Evolutionary conservation across 2,113 vertebrate species (phyloP).

Genomic region (Castor canadensis): DNA sequence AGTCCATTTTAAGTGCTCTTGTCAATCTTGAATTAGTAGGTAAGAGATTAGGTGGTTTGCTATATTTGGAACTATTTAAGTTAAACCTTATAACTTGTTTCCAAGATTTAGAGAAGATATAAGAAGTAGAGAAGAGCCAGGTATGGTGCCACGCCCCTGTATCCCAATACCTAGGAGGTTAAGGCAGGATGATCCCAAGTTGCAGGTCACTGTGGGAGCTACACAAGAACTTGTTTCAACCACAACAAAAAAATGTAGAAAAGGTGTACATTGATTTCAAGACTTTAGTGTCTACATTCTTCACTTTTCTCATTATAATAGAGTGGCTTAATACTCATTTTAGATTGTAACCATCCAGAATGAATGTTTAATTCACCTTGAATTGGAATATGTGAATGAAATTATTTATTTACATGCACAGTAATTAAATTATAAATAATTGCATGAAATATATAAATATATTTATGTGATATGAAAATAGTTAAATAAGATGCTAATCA

Average conservation of each 20-base stretch:
- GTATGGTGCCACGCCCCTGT: neutral
- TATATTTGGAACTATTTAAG: neutral
- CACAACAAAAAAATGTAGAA: neutral
- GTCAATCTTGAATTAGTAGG: neutral
- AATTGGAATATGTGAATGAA: neutral
- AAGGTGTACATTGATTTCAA: neutral
- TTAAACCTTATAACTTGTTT: neutral
- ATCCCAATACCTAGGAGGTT: neutral
- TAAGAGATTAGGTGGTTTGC: neutral
- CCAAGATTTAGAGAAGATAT: neutral
- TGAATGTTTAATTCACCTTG: neutral
- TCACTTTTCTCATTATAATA: neutral
- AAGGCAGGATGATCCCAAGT: neutral
- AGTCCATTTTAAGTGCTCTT: neutral
- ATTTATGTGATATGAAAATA: neutral
- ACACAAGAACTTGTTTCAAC: neutral
- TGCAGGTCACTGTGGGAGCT: neutral
- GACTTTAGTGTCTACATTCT: neutral
- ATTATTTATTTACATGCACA: neutral
- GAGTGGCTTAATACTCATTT: neutral
- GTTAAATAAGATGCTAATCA: neutral
- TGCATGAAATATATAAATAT: neutral
- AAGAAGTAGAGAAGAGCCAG: neutral
- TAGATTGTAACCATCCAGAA: neutral
- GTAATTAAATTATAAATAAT: neutral